Conservation (phyloP, 2,797 vertebrate genomes). For the Arnoldichthys spilopterus region DNA sequence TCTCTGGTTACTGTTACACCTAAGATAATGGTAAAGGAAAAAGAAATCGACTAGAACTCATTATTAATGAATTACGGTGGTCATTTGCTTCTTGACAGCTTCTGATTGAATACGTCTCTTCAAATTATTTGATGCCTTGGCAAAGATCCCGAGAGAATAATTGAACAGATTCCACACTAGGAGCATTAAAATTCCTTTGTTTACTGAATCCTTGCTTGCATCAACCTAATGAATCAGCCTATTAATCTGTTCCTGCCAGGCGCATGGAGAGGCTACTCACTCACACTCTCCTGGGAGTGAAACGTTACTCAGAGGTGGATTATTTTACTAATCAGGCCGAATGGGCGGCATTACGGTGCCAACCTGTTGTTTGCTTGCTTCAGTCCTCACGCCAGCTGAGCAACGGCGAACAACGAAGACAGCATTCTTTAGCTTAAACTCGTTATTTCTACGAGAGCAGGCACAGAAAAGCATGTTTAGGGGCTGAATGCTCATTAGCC, state of each 20-base stretch:
- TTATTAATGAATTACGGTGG: neutral
- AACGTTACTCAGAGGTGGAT: conserved; percentile 37
- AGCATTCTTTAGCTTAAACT: conserved; percentile 24
- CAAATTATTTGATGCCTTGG: conserved; percentile 16
- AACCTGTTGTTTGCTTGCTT: conserved; percentile 28
- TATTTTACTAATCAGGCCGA: conserved; percentile 36
- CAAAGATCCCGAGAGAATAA: conserved; percentile 30
- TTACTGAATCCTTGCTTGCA: conserved; percentile 40
- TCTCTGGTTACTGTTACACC: neutral
- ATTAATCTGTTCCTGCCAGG: conserved; percentile 40
- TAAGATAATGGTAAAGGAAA: neutral
- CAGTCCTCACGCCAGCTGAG: conserved; percentile 20
- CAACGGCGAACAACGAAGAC: conserved; percentile 17
- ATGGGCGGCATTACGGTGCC: conserved; percentile 19
- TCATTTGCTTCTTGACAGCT: neutral
- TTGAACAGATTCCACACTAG: conserved; percentile 38
- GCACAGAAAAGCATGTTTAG: neutral
- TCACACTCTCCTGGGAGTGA: conserved; percentile 47
- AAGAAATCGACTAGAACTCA: neutral
- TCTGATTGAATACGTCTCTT: conserved; percentile 17
- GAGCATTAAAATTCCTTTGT: conserved; percentile 61
- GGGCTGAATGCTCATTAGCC: neutral
- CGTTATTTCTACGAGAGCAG: conserved; percentile 23
- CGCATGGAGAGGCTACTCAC: conserved; percentile 42
- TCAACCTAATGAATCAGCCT: conserved; percentile 50